These are phyloP conservation scores for Cotesia typhae DNA, from an alignment of 1,140 invertebrate genomes.

Conservation along the genomic window DNA sequence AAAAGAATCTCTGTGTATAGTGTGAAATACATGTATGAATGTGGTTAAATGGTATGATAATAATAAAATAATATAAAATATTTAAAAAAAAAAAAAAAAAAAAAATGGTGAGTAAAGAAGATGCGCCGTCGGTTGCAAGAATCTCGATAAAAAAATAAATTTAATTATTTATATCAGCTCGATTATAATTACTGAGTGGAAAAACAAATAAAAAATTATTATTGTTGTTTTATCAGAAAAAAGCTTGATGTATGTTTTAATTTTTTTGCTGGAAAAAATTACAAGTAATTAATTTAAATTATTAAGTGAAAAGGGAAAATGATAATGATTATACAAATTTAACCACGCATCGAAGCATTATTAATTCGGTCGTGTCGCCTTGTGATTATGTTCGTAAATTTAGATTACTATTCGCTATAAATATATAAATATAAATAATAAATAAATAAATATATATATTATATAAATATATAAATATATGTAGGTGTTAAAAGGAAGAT, in stretches of 20 bases:
- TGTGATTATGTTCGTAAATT: constrained; percentile 41
- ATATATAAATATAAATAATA: constrained; percentile 11
- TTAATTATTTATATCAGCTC: constrained; percentile 22
- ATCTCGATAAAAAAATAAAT: constrained; percentile 21
- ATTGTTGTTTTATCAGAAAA: neutral
- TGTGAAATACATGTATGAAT: neutral
- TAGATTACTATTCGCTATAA: constrained; percentile 35
- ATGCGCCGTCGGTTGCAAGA: constrained; percentile 16
- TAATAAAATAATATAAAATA: constrained; percentile 11
- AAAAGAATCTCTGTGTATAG: constrained; percentile 36
- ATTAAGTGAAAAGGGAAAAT: constrained; percentile 8
- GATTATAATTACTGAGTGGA: neutral
- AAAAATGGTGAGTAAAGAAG: neutral
- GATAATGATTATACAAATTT: constrained; percentile 19
- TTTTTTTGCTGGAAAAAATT: neutral
- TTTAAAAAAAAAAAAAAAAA: too few relatives aligned
- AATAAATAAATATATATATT: constrained; percentile 7
- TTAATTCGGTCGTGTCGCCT: constrained; percentile 39
- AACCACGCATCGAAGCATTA: constrained; percentile 25
- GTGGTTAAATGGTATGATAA: neutral
- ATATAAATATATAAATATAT: constrained; percentile 27
- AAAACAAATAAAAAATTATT: constrained; percentile 11
- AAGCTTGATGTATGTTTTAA: too few relatives aligned
- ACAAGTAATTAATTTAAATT: constrained; percentile 23
- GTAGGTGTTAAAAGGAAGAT: constrained; percentile 34